Percentiles rank a stretch among this genome's conserved stretches.
Conservation (phyloP, 2,113 vertebrate species). For the Gnathonemus longibarbis region DNA sequence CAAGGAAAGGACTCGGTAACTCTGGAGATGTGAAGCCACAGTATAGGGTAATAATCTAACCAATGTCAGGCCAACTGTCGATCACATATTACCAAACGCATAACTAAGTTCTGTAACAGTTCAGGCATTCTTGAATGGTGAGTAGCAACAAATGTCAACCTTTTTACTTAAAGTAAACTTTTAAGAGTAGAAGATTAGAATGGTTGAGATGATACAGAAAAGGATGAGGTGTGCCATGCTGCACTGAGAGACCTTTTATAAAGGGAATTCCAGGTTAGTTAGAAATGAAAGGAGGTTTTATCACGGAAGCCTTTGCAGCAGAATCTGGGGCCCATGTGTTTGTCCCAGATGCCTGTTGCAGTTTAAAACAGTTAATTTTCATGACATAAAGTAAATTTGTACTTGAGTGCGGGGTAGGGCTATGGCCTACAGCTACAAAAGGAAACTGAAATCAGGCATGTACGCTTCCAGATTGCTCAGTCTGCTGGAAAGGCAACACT, state of each 20-base stretch:
- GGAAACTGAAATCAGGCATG: not conserved
- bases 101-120: not conserved
- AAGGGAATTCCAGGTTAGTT: not conserved
- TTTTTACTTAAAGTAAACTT: not conserved
- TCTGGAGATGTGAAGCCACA: not conserved
- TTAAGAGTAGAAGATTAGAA: not conserved
- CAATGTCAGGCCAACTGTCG: not conserved
- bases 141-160: not conserved
- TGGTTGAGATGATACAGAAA: not conserved
- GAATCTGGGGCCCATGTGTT: not conserved
- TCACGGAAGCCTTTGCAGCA: not conserved
- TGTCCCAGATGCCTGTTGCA: not conserved
- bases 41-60: not conserved
- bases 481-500: not conserved
- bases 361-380: slow-evolving; percentile 5
- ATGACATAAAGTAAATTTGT: slow-evolving; percentile 3
- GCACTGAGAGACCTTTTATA: not conserved
- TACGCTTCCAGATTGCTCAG: not conserved
- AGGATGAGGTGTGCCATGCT: not conserved
- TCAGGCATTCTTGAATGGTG: not conserved
- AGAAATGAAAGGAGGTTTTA: not conserved
- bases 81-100: not conserved
- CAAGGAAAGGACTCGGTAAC: not conserved
- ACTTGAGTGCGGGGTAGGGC: not conserved
- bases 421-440: not conserved